These are phyloP conservation scores for Tetanocera ferruginea DNA, from an alignment of 2,888 invertebrate species.

Conservation along the genomic window DNA sequence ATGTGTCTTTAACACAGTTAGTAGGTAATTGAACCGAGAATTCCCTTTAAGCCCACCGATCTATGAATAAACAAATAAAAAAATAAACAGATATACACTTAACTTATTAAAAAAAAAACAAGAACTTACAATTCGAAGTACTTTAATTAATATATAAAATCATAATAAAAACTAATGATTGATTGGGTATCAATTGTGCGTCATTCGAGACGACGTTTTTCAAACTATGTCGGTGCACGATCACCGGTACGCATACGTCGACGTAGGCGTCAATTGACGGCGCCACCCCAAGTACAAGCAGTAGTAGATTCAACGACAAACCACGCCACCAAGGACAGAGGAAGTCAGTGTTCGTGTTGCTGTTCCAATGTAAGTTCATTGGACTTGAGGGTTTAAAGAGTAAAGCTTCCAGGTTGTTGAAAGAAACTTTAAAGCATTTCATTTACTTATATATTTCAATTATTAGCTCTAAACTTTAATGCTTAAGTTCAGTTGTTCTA, in stretches of 20 bases:
- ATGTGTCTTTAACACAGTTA: neutral
- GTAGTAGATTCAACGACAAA: slow-evolving; percentile 53
- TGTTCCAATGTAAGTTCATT: slow-evolving; percentile 64
- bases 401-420: too few relatives aligned
- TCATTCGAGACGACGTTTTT: slow-evolving; percentile 79
- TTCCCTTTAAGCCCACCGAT: neutral
- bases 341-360: slow-evolving; percentile 58
- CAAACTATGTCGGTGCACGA: slow-evolving; percentile 79
- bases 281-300: slow-evolving; percentile 56
- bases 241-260: slow-evolving; percentile 76
- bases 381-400: neutral
- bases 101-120: too few relatives aligned
- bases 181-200: slow-evolving; percentile 84
- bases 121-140: too few relatives aligned
- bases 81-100: too few relatives aligned
- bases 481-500: too few relatives aligned
- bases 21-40: neutral
- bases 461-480: too few relatives aligned
- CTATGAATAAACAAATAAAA: too few relatives aligned
- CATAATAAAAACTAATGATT: slow-evolving; percentile 74
- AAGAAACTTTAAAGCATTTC: too few relatives aligned
- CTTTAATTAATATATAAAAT: too few relatives aligned
- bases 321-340: slow-evolving; percentile 35
- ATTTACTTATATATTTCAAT: too few relatives aligned
- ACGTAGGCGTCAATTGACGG: slow-evolving; percentile 63